These are phyloP conservation scores for Chymomyza caudatula DNA, from an alignment of 2,888 invertebrate species.

Conservation along the genomic window DNA sequence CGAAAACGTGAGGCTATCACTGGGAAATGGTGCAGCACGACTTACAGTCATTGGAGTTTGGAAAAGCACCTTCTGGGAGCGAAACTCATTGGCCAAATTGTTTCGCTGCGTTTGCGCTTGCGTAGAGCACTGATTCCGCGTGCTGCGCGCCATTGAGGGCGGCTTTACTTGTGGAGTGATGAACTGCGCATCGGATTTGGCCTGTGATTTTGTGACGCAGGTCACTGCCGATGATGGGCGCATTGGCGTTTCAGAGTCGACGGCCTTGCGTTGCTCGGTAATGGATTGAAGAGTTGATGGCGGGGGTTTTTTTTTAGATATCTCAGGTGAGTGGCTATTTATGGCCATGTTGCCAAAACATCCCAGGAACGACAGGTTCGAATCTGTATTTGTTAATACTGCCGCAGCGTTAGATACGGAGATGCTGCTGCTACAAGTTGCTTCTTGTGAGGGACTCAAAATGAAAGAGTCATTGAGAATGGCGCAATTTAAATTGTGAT, in stretches of 20 bases:
- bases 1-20: constrained; percentile 73
- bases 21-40: constrained; percentile 62
- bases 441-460: constrained; percentile 66
- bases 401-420: constrained; percentile 30
- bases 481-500: constrained; percentile 75
- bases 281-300: constrained; percentile 29
- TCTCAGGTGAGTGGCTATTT: constrained; percentile 40
- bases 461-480: constrained; percentile 76
- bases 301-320: constrained; percentile 32
- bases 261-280: constrained; percentile 36
- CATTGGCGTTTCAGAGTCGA: constrained; percentile 56
- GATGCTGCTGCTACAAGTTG: constrained; percentile 32
- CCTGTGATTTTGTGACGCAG: constrained; percentile 8
- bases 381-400: constrained; percentile 32
- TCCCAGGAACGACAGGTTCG: constrained; percentile 63
- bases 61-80: constrained; percentile 76
- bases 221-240: constrained; percentile 26
- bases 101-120: constrained; percentile 56
- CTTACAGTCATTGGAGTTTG: constrained; percentile 77
- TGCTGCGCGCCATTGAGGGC: constrained; percentile 50
- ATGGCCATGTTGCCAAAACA: constrained; percentile 70
- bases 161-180: constrained; percentile 74
- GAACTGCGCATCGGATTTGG: constrained; percentile 61
- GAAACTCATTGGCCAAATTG: constrained; percentile 72
- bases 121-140: constrained; percentile 46